Evolutionary conservation across 2,113 vertebrate species (phyloP).

Genomic region (Spermophilus dauricus): DNA sequence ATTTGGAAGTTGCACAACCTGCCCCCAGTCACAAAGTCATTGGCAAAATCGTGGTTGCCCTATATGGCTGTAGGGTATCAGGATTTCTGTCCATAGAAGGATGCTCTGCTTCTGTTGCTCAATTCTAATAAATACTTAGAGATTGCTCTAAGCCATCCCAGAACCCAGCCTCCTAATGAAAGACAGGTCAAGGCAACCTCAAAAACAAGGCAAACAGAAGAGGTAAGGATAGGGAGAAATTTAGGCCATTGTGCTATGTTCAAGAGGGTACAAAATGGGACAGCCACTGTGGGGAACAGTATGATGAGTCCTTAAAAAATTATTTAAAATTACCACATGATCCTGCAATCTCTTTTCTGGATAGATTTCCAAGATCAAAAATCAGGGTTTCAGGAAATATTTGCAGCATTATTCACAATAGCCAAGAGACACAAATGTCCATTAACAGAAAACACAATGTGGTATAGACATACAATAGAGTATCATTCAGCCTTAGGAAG

Average conservation of each 20-base stretch:
- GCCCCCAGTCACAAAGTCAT: not conserved
- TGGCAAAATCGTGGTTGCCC: not conserved
- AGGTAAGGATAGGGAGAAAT: not conserved
- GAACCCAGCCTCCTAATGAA: constrained; percentile 7
- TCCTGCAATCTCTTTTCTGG: not conserved
- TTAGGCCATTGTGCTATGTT: not conserved
- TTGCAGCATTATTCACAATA: not conserved
- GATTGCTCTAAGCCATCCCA: not conserved
- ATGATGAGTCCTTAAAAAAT: not conserved
- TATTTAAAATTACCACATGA: not conserved
- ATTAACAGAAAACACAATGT: not conserved
- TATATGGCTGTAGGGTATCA: not conserved
- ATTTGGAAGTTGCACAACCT: not conserved
- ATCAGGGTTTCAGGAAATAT: not conserved
- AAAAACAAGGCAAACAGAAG: not conserved
- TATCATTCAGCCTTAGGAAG: not conserved
- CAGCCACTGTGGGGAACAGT: not conserved
- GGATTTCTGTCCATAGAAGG: not conserved
- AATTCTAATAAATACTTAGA: not conserved
- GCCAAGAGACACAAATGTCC: not conserved
- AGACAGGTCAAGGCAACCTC: not conserved
- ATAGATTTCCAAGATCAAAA: not conserved
- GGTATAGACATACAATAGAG: not conserved
- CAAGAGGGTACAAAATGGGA: not conserved
- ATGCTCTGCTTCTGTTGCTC: not conserved